These are phyloP conservation scores for Clupea harengus DNA, from an alignment of 2,113 vertebrate species.

Conservation along the genomic window DNA sequence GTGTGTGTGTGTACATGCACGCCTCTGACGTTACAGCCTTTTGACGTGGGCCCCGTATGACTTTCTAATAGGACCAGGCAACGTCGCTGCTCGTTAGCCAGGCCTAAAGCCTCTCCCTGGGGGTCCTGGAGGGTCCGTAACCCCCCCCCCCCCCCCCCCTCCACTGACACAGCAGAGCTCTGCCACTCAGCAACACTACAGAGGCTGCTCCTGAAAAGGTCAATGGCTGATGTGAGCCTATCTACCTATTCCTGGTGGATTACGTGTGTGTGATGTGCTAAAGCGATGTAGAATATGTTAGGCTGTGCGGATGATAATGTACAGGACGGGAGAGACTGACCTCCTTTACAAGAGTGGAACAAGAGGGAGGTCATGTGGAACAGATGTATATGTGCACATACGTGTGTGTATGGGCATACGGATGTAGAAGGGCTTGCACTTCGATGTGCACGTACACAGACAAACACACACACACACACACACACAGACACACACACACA, in stretches of 20 bases:
- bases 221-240: conserved; percentile 17
- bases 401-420: too few relatives aligned
- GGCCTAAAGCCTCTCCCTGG: conserved; percentile 50
- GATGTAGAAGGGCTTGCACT: too few relatives aligned
- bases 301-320: background rate
- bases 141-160: too few relatives aligned
- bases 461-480: background rate
- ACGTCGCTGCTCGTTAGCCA: conserved; percentile 56
- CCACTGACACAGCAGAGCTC: background rate
- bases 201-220: background rate
- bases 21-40: conserved; percentile 50
- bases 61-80: conserved; percentile 57
- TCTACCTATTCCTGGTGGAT: background rate
- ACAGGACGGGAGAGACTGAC: background rate
- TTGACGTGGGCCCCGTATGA: conserved; percentile 56
- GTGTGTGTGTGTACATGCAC: background rate
- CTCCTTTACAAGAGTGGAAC: background rate
- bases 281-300: background rate
- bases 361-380: background rate
- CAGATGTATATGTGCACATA: background rate
- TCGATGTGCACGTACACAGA: background rate
- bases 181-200: background rate
- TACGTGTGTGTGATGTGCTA: background rate
- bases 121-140: background rate
- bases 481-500: conserved; percentile 21